Conservation (phyloP, 1,140 invertebrate genomes). For the Danaus plexippus region DNA sequence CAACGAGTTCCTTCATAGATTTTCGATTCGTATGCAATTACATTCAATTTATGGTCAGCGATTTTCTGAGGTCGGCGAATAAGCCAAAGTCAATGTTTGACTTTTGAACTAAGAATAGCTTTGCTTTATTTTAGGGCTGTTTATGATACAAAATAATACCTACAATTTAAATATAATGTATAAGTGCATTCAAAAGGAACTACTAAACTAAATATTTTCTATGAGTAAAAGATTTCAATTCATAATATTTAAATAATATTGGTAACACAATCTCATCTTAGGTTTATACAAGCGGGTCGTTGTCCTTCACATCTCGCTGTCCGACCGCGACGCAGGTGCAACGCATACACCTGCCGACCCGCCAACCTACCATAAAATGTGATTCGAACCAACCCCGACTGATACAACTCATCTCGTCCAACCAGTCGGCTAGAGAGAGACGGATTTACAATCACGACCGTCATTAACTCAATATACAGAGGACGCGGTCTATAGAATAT, state of each 20-base stretch:
- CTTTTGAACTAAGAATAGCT: neutral
- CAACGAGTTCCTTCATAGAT: slow-evolving; percentile 18
- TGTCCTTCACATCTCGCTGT: slow-evolving; percentile 54
- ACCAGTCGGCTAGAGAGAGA: slow-evolving; percentile 30
- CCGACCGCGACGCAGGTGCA: slow-evolving; percentile 57
- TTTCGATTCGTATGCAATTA: slow-evolving; percentile 24
- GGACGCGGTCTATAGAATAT: slow-evolving; percentile 60
- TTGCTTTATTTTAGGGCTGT: too few species aligned
- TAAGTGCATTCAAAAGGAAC: too few species aligned
- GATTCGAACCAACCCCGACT: slow-evolving; percentile 47
- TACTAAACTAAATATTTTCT: too few species aligned
- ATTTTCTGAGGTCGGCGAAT: slow-evolving; percentile 11
- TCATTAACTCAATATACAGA: slow-evolving; percentile 62
- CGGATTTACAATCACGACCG: slow-evolving; percentile 51
- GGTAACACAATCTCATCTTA: slow-evolving; percentile 9
- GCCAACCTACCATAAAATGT: slow-evolving; percentile 62
- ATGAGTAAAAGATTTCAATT: neutral
- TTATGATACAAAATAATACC: too few species aligned
- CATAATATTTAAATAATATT: neutral
- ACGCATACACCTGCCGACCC: slow-evolving; percentile 54
- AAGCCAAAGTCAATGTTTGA: slow-evolving; percentile 7
- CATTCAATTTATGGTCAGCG: slow-evolving; percentile 19
- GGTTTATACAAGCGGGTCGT: slow-evolving; percentile 32
- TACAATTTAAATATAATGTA: too few species aligned
- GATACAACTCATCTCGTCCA: slow-evolving; percentile 47